These are phyloP conservation scores for Flexamia atlantica DNA, from an alignment of 2,888 invertebrate species.

Conservation along the genomic window DNA sequence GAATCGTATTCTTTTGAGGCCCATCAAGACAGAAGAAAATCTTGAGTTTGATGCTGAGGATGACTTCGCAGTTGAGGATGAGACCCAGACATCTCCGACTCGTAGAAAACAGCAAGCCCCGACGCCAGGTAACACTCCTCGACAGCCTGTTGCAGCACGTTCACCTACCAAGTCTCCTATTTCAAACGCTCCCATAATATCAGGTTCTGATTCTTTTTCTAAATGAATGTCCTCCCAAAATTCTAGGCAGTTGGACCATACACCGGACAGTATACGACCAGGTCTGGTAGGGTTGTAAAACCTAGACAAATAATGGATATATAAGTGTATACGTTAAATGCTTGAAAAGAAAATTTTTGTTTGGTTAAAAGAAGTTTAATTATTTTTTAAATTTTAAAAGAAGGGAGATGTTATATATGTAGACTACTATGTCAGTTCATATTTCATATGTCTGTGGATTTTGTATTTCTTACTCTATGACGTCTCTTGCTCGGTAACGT, in stretches of 20 bases:
- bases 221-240: neutral
- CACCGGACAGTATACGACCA: neutral
- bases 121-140: neutral
- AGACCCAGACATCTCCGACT: neutral
- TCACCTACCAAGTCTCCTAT: neutral
- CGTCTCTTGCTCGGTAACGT: no score
- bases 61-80: neutral
- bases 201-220: neutral
- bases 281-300: neutral
- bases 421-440: no score
- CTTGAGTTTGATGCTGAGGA: neutral
- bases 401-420: no score
- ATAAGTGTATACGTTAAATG: no score
- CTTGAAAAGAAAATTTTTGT: no score
- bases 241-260: neutral
- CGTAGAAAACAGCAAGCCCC: neutral
- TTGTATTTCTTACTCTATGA: no score
- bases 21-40: neutral
- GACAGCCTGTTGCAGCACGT: neutral
- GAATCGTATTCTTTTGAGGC: constrained; percentile 15
- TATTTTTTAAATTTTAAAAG: no score
- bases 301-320: neutral
- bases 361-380: no score
- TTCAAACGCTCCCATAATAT: neutral
- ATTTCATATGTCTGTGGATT: no score